Base-by-base conservation (phyloP, 2,888 invertebrate genomes). In the Cantharis nigra region DNA sequence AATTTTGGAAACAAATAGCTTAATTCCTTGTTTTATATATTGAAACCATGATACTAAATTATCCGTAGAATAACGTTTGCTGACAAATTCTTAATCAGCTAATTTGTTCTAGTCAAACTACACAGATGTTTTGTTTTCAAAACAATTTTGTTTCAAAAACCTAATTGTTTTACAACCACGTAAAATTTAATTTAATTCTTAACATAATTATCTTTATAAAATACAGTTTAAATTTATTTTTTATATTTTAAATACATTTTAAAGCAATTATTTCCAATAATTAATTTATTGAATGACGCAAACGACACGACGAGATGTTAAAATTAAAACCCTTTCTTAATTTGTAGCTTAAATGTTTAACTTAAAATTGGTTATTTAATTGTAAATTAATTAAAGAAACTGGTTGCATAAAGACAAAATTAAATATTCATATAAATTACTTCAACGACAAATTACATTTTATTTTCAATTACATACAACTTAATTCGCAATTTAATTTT, bases 21-120 rank as follows among this genome's bases (percentile, higher is more conserved):
- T n/a, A 78, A 73, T 64, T 49, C 69, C 64, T 71, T 71, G 70
- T 75, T 75, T 78, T 79, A 77, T 71, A 49, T 49, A 49, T 69
- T 65, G 65, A 72, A 70, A 62, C 74, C 74, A 23, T 67, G 65
- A 23, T 67, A 23, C 26, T 67, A 67, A 67, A 67, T 67, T 67
- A 67, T 13, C 65, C 65, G 26, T n/a, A 67, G 23, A 26, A 67
- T 67, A 23, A 67, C 65, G 20, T 67, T 67, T 26, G 65, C 65
- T 67, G 65, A 67, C 65, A 67, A 67, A 67, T 67, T 67, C 65
- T 67, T 67, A 67, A 67, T 67, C 65, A 67, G 18, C 65, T 67
- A 67, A 67, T 67, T 67, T 26, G 65, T 67, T 67, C 65, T 67
- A 67, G 18, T 67, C n/a, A 23, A 67, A 67, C 65, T 26, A 67